Evolutionary conservation across 1,140 invertebrate species (phyloP).

Genomic region (Zelostemma sp.): DNA sequence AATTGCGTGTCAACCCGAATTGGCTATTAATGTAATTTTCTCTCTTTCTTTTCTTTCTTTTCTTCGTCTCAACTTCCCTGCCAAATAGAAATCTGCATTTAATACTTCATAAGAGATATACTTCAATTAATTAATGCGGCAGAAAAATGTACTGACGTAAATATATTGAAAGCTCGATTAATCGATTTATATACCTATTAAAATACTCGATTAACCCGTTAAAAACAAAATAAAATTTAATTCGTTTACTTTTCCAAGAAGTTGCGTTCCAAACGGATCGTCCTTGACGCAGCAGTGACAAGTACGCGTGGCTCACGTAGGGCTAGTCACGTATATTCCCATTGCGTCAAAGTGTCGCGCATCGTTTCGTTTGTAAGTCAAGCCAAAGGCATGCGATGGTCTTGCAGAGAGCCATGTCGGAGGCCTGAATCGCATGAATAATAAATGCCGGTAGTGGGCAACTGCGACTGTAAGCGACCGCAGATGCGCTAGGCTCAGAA

Average conservation of each 20-base stretch:
- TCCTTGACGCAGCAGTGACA: background rate
- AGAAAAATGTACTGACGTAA: no score
- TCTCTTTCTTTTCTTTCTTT: no score
- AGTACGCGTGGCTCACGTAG: background rate
- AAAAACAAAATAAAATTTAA: no score
- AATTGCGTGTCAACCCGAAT: background rate
- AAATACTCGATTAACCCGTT: no score
- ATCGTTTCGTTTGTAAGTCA: slow-evolving; percentile 22
- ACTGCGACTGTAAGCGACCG: slow-evolving; percentile 53
- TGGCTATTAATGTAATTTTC: background rate
- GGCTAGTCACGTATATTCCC: background rate
- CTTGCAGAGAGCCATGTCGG: slow-evolving; percentile 7
- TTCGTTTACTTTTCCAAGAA: slow-evolving; percentile 53
- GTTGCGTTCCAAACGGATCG: no score
- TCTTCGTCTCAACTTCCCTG: no score
- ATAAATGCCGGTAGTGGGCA: slow-evolving; percentile 53
- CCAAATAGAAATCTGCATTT: no score
- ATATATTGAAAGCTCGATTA: no score
- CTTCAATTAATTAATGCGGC: no score
- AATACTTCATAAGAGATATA: no score
- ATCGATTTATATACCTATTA: no score
- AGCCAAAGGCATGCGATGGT: slow-evolving; percentile 9
- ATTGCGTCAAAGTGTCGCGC: slow-evolving; percentile 24
- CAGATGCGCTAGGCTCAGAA: slow-evolving; percentile 58
- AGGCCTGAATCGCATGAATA: slow-evolving; percentile 55